Base-by-base conservation (phyloP, 2,113 vertebrate species). In the Psittacula cyanocephala region DNA sequence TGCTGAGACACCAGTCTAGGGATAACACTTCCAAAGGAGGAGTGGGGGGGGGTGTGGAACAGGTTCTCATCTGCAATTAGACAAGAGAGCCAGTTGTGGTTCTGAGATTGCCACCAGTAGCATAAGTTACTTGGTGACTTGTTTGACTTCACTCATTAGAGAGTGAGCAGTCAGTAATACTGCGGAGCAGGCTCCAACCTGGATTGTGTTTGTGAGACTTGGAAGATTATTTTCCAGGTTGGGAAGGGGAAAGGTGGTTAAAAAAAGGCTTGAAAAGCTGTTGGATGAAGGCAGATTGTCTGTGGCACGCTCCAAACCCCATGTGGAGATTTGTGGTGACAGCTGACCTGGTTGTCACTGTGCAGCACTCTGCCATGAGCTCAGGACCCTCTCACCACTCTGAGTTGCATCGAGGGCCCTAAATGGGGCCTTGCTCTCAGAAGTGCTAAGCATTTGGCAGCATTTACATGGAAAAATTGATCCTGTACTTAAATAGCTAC, bases 131-230 rank as follows among this genome's bases (percentile, higher is more conserved):
- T 70, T 37, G 72, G 75, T 5, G 59, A 25, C 39, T 81, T 3
- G 55, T 41, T 50, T 39, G 68, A 62, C 79, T 81, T 49, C 0
- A 1, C 20, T 14, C 0, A 0, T 19, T 0, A 0, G 64, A 28
- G 68, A 25, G 74, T 1, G 9, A 92, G 2, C 0, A 2, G 29
- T 70, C 15, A 1, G 72, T 7, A 4, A 3, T 3, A 17, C 3
- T 62, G 24, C 5, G 1, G 90, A 76, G 53, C 88, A 63, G 60
- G 0, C 33, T 83, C 55, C 60, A 60, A 0, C 72, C 86, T 79
- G 92, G 33, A 4, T 22, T 28, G 22, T 37, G 60, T 5, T 31
- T 49, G 88, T 59, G 64, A 24, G 25, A 4, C 85, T 13, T 33
- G 52, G 62, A 50, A 75, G 78, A 5, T 71, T 31, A 9, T 68